Conservation (phyloP, 2,113 vertebrate species). For the Prunella himalayana region DNA sequence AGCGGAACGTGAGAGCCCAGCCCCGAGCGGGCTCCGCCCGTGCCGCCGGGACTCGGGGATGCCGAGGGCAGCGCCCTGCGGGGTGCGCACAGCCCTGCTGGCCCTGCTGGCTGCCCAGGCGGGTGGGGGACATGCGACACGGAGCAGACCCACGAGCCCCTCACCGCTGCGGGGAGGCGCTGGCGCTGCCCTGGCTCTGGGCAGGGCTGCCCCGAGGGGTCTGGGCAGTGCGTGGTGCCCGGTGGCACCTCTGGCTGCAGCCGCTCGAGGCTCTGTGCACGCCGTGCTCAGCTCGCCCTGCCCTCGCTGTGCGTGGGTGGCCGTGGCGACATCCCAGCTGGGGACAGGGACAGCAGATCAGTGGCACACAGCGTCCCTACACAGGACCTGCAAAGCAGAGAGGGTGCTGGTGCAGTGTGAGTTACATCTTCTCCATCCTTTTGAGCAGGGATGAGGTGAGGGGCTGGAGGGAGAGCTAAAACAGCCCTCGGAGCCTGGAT, state of each 20-base stretch:
- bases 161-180: accelerated
- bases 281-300: background rate
- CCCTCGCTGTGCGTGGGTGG: accelerated
- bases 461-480: background rate
- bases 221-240: accelerated
- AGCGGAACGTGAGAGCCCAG: background rate
- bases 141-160: background rate
- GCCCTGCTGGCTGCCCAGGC: background rate
- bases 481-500: background rate
- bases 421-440: background rate
- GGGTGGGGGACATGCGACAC: background rate
- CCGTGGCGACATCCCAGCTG: background rate
- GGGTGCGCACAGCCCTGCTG: background rate
- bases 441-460: background rate
- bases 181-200: background rate
- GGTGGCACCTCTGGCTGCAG: background rate
- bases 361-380: accelerated
- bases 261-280: background rate
- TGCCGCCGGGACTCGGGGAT: background rate
- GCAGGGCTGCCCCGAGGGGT: background rate
- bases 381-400: background rate
- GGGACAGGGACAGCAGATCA: background rate
- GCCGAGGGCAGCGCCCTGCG: background rate
- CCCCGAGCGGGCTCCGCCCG: background rate
- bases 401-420: background rate